Evolutionary conservation across 2,888 invertebrate species (phyloP), one percentile per base, ranked within the genome.

Genomic region (Halictus ligatus): DNA sequence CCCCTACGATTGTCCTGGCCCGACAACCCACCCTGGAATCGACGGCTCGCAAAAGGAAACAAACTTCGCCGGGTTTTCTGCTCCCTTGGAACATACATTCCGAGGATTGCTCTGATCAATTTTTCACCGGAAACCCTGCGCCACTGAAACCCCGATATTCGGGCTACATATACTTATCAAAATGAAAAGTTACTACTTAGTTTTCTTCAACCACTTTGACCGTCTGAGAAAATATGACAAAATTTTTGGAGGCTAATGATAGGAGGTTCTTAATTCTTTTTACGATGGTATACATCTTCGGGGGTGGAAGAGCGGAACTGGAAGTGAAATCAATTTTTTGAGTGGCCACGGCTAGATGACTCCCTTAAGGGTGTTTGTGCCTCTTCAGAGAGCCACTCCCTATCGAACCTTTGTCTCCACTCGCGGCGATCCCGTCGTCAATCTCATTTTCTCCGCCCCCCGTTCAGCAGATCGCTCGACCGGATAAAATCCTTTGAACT

Each of bases 401-500:
- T 18, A 35, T 64, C 73, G 72, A 73, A n/a, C 64, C 86, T 79
- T 81, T 78, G 81, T 80, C 75, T 80, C 77, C n/a, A 29, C 13
- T 40, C 73, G 48, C 71, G 43, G 15, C 67, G 50, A 13, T 79
- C 60, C 78, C 85, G 64, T 87, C 85, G 86, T 83, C 90, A 83
- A 91, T 89, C 88, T 84, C 84, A 87, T 89, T 90, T 89, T 83
- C 86, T 60, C 74, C 69, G 1, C 4, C n/a, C n/a, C 50, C 78
- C 13, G 5, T 25, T n/a, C 40, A 13, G 18, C 80, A 79, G 87
- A 87, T 89, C 89, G 88, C 77, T 88, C 88, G 84, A 88, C 84
- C 87, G 88, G 84, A 90, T 91, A 91, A 91, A 89, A 89, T 86
- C 89, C 92, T 91, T 92, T 91, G 90, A 92, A 91, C 90, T 91